These are phyloP conservation scores for Pseudochirops cupreus DNA, from an alignment of 2,797 vertebrate genomes.

Conservation along the genomic window DNA sequence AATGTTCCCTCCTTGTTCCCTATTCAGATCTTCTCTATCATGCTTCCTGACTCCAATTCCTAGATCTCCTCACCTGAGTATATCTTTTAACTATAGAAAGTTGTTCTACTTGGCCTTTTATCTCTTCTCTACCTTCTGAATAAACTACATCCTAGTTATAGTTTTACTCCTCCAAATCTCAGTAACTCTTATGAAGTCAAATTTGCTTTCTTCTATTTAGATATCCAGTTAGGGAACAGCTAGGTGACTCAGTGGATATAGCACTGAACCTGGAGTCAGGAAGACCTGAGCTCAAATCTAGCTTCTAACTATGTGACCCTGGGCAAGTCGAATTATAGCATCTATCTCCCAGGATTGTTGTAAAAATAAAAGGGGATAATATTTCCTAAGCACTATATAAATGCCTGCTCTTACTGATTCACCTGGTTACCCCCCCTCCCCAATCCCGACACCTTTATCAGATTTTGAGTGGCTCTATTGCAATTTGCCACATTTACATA, in stretches of 20 bases:
- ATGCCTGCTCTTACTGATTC: not conserved
- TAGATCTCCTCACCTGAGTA: not conserved
- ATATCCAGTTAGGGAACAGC: too few relatives aligned
- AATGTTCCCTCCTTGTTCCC: not conserved
- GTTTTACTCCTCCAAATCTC: not conserved
- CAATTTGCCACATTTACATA: not conserved
- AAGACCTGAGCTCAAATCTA: not conserved
- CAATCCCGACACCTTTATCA: not conserved
- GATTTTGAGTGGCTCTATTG: not conserved
- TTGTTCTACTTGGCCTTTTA: not conserved
- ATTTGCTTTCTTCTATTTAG: not conserved
- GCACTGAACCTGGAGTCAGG: not conserved
- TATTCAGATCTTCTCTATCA: not conserved
- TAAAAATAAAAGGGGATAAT: not conserved
- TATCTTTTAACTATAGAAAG: not conserved
- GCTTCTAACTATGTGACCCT: not conserved
- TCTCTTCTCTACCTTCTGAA: not conserved
- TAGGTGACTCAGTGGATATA: too few relatives aligned
- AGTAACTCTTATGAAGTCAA: not conserved
- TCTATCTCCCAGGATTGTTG: not conserved
- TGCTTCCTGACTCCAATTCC: not conserved
- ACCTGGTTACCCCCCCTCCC: not conserved
- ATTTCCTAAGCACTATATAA: not conserved
- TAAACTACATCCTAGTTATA: not conserved
- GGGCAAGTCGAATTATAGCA: not conserved